Conservation (phyloP, 2,113 vertebrate species). For the Sturnus vulgaris region DNA sequence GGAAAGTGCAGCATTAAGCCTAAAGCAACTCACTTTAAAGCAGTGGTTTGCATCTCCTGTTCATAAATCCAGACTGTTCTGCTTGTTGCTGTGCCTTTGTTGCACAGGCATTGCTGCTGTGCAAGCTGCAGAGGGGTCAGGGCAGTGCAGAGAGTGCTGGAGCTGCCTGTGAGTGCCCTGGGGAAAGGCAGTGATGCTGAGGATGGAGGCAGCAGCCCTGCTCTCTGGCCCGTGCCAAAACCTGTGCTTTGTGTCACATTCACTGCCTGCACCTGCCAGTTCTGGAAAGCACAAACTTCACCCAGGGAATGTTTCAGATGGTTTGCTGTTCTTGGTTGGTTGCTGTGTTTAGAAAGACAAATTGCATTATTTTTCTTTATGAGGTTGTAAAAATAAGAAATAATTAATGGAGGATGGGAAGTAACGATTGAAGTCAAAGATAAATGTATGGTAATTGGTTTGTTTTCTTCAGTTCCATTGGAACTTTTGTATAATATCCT, state of each 20-base stretch:
- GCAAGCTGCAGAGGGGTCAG: neutral
- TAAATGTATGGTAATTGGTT: neutral
- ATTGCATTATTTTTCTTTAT: neutral
- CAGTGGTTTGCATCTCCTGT: neutral
- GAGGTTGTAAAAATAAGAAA: neutral
- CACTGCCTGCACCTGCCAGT: neutral
- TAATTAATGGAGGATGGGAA: neutral
- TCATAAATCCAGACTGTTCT: neutral
- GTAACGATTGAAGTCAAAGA: neutral
- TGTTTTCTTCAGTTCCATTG: accelerated
- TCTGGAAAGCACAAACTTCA: neutral
- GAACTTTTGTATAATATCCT: neutral
- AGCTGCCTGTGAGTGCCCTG: neutral
- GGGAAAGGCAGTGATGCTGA: accelerated
- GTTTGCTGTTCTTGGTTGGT: neutral
- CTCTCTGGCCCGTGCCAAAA: neutral
- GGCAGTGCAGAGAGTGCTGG: neutral
- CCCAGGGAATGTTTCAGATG: neutral
- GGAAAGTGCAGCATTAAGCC: neutral
- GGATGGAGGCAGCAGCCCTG: neutral
- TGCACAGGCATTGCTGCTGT: neutral
- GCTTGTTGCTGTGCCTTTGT: neutral
- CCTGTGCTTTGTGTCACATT: neutral
- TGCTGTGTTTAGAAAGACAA: neutral
- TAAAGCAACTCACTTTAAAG: neutral